Conservation (phyloP, 2,113 vertebrate species). For the Chaenocephalus aceratus region DNA sequence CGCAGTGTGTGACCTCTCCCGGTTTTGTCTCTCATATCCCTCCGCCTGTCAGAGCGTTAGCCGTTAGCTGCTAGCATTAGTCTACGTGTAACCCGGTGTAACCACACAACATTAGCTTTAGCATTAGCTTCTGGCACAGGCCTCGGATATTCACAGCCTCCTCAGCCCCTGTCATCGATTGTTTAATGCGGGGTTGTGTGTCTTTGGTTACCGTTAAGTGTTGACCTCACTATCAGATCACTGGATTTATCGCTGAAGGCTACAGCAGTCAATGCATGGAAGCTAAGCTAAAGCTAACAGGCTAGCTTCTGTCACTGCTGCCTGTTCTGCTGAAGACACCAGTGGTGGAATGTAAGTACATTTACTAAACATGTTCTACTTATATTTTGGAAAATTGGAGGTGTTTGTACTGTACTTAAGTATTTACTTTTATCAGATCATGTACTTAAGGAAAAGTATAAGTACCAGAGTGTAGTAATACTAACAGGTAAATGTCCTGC, state of each 20-base stretch:
- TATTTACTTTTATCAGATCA: too few relatives aligned
- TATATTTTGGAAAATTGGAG: background rate
- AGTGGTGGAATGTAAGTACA: background rate
- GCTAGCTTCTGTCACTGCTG: constrained; percentile 31
- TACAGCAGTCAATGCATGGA: background rate
- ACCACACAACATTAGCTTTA: constrained; percentile 58
- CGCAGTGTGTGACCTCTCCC: background rate
- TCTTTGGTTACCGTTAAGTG: background rate
- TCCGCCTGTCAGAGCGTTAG: background rate
- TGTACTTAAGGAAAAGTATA: too few relatives aligned
- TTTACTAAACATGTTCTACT: background rate
- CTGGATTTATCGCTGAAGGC: background rate
- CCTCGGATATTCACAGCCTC: background rate
- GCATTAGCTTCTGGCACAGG: constrained; percentile 34
- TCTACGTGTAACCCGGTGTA: constrained; percentile 75
- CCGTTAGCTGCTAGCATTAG: constrained; percentile 45
- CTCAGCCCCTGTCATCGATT: background rate
- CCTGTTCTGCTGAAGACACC: background rate
- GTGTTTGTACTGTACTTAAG: background rate
- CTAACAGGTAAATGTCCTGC: too few relatives aligned
- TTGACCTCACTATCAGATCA: background rate
- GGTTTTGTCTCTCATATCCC: too few relatives aligned
- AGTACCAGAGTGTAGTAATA: too few relatives aligned
- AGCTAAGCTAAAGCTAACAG: constrained; percentile 41
- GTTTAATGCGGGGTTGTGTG: fast-evolving